Base-by-base conservation (phyloP, 2,888 invertebrate genomes). In the Ceraclea dissimilis region DNA sequence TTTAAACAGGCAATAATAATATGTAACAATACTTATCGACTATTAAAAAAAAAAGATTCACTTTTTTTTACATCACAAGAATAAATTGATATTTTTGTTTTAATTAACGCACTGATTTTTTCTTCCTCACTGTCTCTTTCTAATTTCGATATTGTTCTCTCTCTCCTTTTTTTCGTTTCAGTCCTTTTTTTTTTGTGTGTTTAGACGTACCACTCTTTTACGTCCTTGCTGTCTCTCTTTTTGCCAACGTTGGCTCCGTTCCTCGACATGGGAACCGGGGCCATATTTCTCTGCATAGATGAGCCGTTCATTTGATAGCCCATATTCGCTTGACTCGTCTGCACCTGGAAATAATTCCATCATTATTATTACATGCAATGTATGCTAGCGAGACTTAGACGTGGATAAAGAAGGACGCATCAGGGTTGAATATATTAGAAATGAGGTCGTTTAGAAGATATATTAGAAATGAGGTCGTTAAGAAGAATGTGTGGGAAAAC, bases 171-270 rank as follows among this genome's bases (percentile, higher is more conserved):
- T 26, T 26, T 26, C 10, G 10, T 26, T 26, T 26, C 26, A 26
- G 26, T 26, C 26, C 26, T 26, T 4, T 6, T 26, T 26, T 4
- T 26, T 26, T 4, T 26, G 39, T 39, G 16, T 46, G 21, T 34
- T 59, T 88, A 93, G 74, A 94, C 94, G 74, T 94, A 94, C 94
- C 94, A 94, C 81, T 94, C 94, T 79, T 94, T 94, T 70, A 94
- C 90, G 71, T 93, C 92, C 80, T 92, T 91, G 61, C 88, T 83
- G 70, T 85, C 84, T 62, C 84, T 81, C 68, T 90, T 90, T 73
- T 87, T 68, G 44, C 67, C 70, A 44, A 67, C 70, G 62, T 64
- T 69, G 51, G 65, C 65, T 48, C 66, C 66, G 61, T 68, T 70
- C 63, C 60, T 62, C 61, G 60, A 63, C 44, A 70, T 69, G 2